A percentile compares a stretch with the other conserved stretches of the same genome.
Conservation (phyloP, 2,797 vertebrate species). For the Chanos chanos region DNA sequence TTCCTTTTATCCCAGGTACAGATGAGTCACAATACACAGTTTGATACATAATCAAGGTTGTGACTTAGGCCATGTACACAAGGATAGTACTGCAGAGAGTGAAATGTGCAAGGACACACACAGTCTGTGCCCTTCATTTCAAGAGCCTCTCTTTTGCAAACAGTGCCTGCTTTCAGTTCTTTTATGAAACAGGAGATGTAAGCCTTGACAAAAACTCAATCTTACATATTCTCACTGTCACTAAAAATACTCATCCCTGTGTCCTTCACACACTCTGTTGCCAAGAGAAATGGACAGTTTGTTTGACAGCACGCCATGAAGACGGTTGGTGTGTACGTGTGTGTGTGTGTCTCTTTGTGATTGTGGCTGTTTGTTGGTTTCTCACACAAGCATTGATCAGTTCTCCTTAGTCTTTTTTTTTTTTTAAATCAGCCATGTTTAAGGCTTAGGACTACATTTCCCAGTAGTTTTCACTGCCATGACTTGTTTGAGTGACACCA, state of each 20-base stretch:
- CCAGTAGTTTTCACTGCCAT: slow-evolving; percentile 13
- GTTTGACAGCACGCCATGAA: slow-evolving; percentile 34
- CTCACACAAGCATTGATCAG: background rate
- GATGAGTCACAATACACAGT: slow-evolving; percentile 29
- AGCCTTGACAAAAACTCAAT: slow-evolving; percentile 34
- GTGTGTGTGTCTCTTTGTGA: slow-evolving; percentile 4
- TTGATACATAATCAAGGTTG: slow-evolving; percentile 34
- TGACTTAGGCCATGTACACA: slow-evolving; percentile 28
- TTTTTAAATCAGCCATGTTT: slow-evolving; percentile 12
- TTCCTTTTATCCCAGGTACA: slow-evolving; percentile 8
- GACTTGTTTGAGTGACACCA: slow-evolving; percentile 1
- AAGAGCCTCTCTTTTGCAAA: slow-evolving; percentile 39
- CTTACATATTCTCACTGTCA: slow-evolving; percentile 46
- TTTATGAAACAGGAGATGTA: slow-evolving; percentile 21
- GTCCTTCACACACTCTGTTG: slow-evolving; percentile 56
- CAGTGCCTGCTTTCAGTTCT: slow-evolving; percentile 24
- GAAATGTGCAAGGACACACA: slow-evolving; percentile 19
- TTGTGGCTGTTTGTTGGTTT: background rate
- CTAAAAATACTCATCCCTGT: slow-evolving; percentile 33
- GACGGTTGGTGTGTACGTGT: slow-evolving; percentile 12
- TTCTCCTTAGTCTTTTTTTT: background rate
- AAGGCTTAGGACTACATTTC: slow-evolving; percentile 1
- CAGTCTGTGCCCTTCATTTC: slow-evolving; percentile 27
- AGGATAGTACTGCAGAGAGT: slow-evolving; percentile 25
- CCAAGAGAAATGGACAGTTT: slow-evolving; percentile 53